Evolutionary conservation across 1,140 invertebrate genomes (phyloP), one percentile per base, ranked within the genome.

Genomic region (Caenorhabditis latens): DNA sequence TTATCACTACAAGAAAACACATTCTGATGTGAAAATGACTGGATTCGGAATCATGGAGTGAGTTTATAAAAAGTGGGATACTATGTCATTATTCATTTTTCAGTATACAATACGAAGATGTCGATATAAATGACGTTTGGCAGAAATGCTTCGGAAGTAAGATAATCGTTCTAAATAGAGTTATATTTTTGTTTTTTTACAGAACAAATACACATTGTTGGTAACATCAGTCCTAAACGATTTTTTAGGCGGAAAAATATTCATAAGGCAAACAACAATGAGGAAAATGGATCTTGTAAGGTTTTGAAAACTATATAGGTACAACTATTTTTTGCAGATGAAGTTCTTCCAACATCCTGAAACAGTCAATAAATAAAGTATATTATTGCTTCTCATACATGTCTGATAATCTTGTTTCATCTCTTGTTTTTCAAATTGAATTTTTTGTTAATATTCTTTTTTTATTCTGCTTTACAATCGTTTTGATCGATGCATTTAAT

Each of bases 1-100:
- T n/a, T 79, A 79, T 50, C 71, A 79, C 21, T 79, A 79, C n/a
- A 79, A n/a, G 40, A 79, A 79, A 24, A 24, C 9, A 4, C 71
- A 79, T 79, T 11, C 19, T 8, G 24, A 6, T 79, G 5, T 24
- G 19, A 79, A 50, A 79, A 79, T 79, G 21, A n/a, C 21, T 7
- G 71, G 71, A 21, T 50, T 50, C 46, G 46, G 46, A 24, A 79
- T 79, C 0, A 4, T n/a, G 4, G 9, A 46, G 42, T 46, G 16
- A 71, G 65, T 19, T 46, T 50, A 11, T 11, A 50, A 50, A 53
- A 14, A 53, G 3, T 11, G 50, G 5, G 32, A 32, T 32, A 32
- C 2, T 32, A 32, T 32, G 2, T 32, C 32, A 2, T 32, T 32
- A 2, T 32, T 5, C 24, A 7, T 46, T 43, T 71, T 71, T 71